Evolutionary conservation across 2,113 vertebrate species (phyloP).

Genomic region (Hypomesus transpacificus): DNA sequence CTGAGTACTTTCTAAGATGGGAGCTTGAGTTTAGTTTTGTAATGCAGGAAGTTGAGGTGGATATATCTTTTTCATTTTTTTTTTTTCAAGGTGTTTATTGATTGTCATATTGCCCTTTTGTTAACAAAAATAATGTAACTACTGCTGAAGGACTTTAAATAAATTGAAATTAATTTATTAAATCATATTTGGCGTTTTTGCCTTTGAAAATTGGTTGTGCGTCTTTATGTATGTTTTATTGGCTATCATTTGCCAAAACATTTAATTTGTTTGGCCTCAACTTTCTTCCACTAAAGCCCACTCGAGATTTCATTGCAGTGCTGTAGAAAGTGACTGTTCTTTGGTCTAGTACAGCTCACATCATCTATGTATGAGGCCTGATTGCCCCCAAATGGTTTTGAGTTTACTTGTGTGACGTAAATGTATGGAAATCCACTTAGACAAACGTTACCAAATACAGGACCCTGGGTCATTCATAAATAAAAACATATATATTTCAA

Average conservation of each 20-base stretch:
- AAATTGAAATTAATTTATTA: constrained; percentile 70
- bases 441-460: no score
- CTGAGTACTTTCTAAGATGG: constrained; percentile 16
- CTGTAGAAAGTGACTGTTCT: no score
- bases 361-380: background rate
- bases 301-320: no score
- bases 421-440: no score
- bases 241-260: no score
- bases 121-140: constrained; percentile 39
- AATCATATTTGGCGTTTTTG: constrained; percentile 37
- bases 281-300: no score
- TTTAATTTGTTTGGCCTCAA: no score
- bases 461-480: no score
- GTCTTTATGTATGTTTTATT: no score
- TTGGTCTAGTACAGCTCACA: no score
- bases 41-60: background rate
- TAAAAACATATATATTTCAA: background rate
- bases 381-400: background rate
- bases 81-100: constrained; percentile 53
- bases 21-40: constrained; percentile 16
- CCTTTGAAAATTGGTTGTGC: no score
- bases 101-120: constrained; percentile 46
- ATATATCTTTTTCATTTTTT: constrained; percentile 44
- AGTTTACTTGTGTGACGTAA: background rate
- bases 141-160: constrained; percentile 56